Base-by-base conservation (phyloP, 1,140 invertebrate genomes). In the Hyphantria cunea region DNA sequence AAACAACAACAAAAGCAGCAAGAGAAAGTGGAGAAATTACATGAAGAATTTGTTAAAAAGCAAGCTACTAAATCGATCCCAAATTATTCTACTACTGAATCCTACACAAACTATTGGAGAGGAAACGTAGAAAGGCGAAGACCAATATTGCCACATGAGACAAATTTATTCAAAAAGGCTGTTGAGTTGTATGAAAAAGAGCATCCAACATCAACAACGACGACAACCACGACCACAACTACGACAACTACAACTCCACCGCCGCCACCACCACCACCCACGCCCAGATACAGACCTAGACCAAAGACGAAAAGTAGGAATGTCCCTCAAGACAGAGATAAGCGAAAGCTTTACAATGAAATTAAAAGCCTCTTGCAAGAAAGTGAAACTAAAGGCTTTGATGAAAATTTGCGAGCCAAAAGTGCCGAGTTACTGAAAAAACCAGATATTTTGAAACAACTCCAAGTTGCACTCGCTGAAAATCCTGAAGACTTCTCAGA, bases 401-500 rank as follows among this genome's bases (percentile, higher is more conserved):
- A 89, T 72, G 84, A 86, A 55, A 89, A 83, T 61, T 60, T 90
- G 33, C 81, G 84, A 70, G 82, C 86, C 13, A 89, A 86, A 53
- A 87, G 86, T 58, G 81, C 84, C 34, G 84, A 89, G 15, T 72
- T 89, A 60, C 65, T 91, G 9, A 85, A 90, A 66, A 91, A 87
- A 66, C 84, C 85, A 45, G 92, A 95, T 61, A 89, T 96, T 14
- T 74, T 96, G 15, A 95, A 94, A 64, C 95, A 96, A 72, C 74
- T 96, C 8, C 95, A 95, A 78, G 90, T 94, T 10, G 95, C 95
- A 0, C 83, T 96, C 13, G 93, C 94, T 0, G 94, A 95, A 80
- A 92, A 93, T 31, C 92, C 93, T 0, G 91, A 92, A 65, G 93
- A 94, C 63, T 93, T 94, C 32, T 90, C 90, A 17, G 91, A 92